A percentile compares a stretch with the other conserved stretches of the same genome.
phyloP scores from a whole-genome alignment of 2,113 vertebrate genomes.

The Sturnira hondurensis region DNA sequence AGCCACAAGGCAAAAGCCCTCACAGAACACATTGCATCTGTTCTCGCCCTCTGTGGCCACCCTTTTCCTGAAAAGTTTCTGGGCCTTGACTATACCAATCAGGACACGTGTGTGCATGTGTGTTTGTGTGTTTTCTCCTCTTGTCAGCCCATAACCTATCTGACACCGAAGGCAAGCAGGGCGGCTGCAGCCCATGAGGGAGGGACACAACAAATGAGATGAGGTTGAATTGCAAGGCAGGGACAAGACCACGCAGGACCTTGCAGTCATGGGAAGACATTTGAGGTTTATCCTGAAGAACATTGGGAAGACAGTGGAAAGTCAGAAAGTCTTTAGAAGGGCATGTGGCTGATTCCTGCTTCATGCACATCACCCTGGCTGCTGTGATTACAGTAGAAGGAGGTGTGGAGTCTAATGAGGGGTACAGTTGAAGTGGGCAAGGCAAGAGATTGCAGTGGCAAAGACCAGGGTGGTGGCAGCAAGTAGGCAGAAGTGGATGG shows the following conservation, averaged over 20 bases:
- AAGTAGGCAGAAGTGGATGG: background rate
- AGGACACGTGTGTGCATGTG: background rate
- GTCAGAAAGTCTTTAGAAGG: background rate
- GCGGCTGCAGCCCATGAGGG: background rate
- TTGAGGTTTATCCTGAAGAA: background rate
- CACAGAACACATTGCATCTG: background rate
- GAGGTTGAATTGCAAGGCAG: background rate
- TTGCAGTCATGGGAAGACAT: background rate
- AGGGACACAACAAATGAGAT: background rate
- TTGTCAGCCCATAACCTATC: background rate
- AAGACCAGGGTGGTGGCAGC: background rate
- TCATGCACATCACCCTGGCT: background rate
- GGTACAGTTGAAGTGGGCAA: background rate
- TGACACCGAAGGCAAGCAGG: no score
- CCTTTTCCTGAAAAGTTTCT: background rate
- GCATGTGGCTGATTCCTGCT: background rate
- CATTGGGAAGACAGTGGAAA: background rate
- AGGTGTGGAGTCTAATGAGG: background rate
- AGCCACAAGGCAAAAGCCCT: background rate
- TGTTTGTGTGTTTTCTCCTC: background rate
- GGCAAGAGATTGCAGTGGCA: background rate
- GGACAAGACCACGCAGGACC: background rate
- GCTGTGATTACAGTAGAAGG: background rate
- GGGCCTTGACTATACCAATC: background rate
- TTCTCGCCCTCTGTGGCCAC: background rate